A percentile compares a stretch with the other conserved stretches of the same genome.
These are phyloP conservation scores for Trissolcus japonicus DNA, from an alignment of 2,888 invertebrate species.

Conservation along the genomic window DNA sequence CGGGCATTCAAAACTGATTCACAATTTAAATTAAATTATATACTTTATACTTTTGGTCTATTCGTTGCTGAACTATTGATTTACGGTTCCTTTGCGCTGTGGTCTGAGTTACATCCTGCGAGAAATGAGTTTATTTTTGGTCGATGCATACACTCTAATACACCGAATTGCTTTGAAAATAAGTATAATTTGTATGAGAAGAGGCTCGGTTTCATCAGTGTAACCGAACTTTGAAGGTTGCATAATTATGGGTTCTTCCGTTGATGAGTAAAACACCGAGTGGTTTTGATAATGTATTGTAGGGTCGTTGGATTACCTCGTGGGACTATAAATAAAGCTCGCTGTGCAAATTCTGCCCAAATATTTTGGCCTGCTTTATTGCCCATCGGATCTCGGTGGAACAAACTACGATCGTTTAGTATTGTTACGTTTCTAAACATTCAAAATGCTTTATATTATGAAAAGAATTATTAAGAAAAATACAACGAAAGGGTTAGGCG, in stretches of 20 bases:
- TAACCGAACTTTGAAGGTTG: conserved; percentile 26
- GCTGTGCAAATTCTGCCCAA: background rate
- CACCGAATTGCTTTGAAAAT: conserved; percentile 16
- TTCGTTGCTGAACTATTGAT: no score
- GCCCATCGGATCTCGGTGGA: background rate
- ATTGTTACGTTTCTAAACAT: no score
- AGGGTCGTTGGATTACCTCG: conserved; percentile 4
- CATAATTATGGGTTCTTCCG: conserved; percentile 35
- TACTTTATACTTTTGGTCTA: no score
- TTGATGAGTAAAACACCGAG: conserved; percentile 35
- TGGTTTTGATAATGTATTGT: conserved; percentile 19
- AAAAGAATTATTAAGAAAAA: no score
- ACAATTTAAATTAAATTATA: no score
- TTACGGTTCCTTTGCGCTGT: no score
- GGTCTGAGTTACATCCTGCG: no score
- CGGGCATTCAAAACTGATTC: no score
- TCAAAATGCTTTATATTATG: no score
- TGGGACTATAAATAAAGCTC: conserved; percentile 21
- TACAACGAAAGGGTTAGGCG: no score
- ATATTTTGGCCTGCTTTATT: background rate
- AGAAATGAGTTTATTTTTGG: conserved; percentile 1
- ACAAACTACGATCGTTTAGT: no score
- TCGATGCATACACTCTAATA: conserved; percentile 5
- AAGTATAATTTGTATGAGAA: conserved; percentile 25
- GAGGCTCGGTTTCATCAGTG: conserved; percentile 18